Evolutionary conservation across 2,888 invertebrate species (phyloP), one percentile per base, ranked within the genome.

Genomic region (Limnephilus auricula): DNA sequence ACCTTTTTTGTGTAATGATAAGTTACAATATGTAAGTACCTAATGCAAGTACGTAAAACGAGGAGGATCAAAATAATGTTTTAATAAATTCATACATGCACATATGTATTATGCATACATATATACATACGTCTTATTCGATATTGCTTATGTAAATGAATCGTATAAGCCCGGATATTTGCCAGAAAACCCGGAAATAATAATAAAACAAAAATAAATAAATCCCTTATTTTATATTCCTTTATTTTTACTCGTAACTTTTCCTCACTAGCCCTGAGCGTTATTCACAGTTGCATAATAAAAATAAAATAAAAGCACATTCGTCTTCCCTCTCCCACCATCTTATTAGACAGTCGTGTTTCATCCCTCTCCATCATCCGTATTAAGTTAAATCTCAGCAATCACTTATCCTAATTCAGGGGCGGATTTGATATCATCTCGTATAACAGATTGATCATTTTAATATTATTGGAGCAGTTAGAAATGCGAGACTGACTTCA

Each of bases 331-430:
- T 65, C 9, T 65, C 25, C 6, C 25, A 25, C 6, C 25, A 0
- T 25, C 25, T n/a, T 65, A 65, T 65, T 65, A 65, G 25, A 65
- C 65, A 65, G 18, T 25, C 25, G 25, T 25, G 65, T 65, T 25
- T 65, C n/a, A n/a, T 65, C 25, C 65, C 25, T 25, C 65, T 65
- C 65, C 65, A 65, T 65, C 65, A 65, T 65, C 65, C 65, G 65
- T 18, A 82, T 82, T 82, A 15, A 82, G 15, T 34, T 32, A 2
- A 82, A 34, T 82, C 82, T 82, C 32, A 9, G 34, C 32, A 82
- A 34, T 32, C 82, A 82, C 82, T 82, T 82, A 82, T 34, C 25
- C 31, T 82, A 82, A 82, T 82, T 82, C 34, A 82, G 82, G 10
- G 34, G 34, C 34, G 82, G 82, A 31, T 82, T 82, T 34, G 18